Conservation (phyloP, 2,113 vertebrate species). For the Cynopterus brachyotis region DNA sequence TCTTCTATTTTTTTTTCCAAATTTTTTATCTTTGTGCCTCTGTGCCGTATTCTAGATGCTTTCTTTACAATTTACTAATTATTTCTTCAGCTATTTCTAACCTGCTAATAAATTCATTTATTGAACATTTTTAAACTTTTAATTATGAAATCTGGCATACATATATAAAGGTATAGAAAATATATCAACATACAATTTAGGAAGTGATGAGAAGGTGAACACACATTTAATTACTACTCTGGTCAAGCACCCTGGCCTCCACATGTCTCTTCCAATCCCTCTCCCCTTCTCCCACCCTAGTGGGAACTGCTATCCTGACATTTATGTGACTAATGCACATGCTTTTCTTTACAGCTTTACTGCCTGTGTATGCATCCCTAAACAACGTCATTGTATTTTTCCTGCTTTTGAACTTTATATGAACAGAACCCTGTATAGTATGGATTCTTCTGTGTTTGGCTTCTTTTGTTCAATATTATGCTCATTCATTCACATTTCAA, state of each 20-base stretch:
- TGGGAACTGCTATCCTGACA: not conserved
- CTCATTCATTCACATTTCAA: not conserved
- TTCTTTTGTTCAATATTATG: slow-evolving; percentile 2
- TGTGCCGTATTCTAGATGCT: not conserved
- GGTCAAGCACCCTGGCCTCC: not conserved
- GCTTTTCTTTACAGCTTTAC: not conserved
- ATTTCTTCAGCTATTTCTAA: not conserved
- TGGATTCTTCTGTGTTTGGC: not conserved
- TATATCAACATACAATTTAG: not conserved
- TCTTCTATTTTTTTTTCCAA: slow-evolving; percentile 10
- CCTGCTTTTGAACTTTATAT: not conserved
- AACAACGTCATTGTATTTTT: not conserved
- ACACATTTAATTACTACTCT: not conserved
- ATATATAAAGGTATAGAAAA: not conserved
- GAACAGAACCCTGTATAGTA: not conserved
- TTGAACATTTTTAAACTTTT: not conserved
- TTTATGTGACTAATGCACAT: not conserved
- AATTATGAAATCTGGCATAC: not conserved
- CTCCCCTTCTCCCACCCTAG: not conserved
- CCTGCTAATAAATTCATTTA: not conserved
- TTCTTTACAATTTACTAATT: slow-evolving; percentile 14
- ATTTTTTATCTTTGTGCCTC: not conserved
- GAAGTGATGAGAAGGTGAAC: not conserved
- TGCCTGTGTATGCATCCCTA: not conserved
- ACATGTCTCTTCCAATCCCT: not conserved